Evolutionary conservation across 2,888 invertebrate species (phyloP).

Genomic region (Entomobrya proxima): DNA sequence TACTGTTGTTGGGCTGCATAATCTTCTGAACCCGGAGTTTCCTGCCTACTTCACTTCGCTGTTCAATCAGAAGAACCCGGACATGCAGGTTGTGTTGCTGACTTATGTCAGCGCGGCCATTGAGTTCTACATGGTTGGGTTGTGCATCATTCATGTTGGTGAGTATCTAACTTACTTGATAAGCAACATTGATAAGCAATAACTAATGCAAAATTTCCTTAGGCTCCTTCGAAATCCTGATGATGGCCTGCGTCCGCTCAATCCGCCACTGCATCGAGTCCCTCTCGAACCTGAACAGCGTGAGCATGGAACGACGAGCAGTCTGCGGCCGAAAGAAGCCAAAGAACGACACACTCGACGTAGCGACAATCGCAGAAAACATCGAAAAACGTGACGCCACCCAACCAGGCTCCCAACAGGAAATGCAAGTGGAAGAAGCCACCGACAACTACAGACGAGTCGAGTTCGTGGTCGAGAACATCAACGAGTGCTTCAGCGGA

Average conservation of each 20-base stretch:
- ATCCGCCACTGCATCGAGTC: slow-evolving; percentile 75
- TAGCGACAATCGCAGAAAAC: slow-evolving; percentile 75
- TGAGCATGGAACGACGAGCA: slow-evolving; percentile 73
- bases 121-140: slow-evolving; percentile 74
- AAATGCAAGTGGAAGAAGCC: slow-evolving; percentile 75
- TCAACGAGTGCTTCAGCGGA: slow-evolving; percentile 74
- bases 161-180: neutral
- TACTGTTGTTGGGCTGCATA: slow-evolving; percentile 70
- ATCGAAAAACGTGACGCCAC: slow-evolving; percentile 75
- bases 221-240: slow-evolving; percentile 74
- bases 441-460: slow-evolving; percentile 73
- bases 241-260: slow-evolving; percentile 73
- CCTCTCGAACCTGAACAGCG: slow-evolving; percentile 66
- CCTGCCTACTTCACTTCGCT: slow-evolving; percentile 71
- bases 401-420: slow-evolving; percentile 73
- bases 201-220: neutral
- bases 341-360: slow-evolving; percentile 75
- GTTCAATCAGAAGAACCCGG: slow-evolving; percentile 65
- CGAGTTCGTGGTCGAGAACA: slow-evolving; percentile 74
- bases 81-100: slow-evolving; percentile 53
- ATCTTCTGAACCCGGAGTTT: slow-evolving; percentile 71
- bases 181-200: too few species aligned
- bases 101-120: slow-evolving; percentile 64
- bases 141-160: slow-evolving; percentile 70
- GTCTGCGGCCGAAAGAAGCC: slow-evolving; percentile 74